A percentile compares a stretch with the other conserved stretches of the same genome.
These are phyloP conservation scores for Enteromius paludinosus DNA, from an alignment of 2,797 vertebrate genomes.

Conservation along the genomic window DNA sequence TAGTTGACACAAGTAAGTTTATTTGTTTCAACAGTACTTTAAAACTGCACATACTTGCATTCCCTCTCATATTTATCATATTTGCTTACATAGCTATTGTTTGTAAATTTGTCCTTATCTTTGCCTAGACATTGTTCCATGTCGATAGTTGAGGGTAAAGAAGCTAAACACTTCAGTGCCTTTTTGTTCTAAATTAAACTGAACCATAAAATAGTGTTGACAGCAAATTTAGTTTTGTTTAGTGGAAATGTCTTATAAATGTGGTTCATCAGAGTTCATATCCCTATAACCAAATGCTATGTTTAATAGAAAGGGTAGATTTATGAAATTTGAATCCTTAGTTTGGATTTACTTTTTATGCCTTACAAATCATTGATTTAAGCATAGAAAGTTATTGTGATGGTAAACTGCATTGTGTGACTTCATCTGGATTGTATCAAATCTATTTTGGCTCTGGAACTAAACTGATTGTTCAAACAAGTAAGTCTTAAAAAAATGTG, in stretches of 20 bases:
- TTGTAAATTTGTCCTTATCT: not conserved
- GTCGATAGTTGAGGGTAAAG: not conserved
- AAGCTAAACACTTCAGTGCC: not conserved
- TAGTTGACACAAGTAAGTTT: slow-evolving; percentile 60
- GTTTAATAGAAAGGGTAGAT: not conserved
- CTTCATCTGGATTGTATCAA: not conserved
- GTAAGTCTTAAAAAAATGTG: slow-evolving; percentile 31
- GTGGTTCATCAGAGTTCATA: not conserved
- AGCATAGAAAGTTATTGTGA: slow-evolving; percentile 5
- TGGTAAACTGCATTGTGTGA: slow-evolving; percentile 58
- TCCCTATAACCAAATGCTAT: not conserved
- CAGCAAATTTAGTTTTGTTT: not conserved
- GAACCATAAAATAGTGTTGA: not conserved
- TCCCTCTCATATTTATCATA: not conserved
- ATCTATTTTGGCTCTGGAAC: slow-evolving; percentile 63
- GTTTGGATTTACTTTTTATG: slow-evolving; percentile 19
- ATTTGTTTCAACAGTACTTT: not conserved
- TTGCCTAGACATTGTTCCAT: not conserved
- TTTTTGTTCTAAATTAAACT: not conserved
- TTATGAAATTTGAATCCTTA: not conserved
- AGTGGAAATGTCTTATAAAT: not conserved
- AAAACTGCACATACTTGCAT: not conserved
- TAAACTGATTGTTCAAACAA: slow-evolving; percentile 52
- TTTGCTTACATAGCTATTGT: not conserved
- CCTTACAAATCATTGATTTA: not conserved